Percentiles rank a stretch among this genome's conserved stretches.
These are phyloP conservation scores for Bos taurus DNA, from an alignment of 2,113 vertebrate species.

Conservation along the genomic window ARS-UCD2.0 NC_037340.1:71368001-71368500, in stretches of 20 bases:
- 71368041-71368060: background rate
- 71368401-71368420: conserved; percentile 75
- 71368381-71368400: conserved; percentile 69
- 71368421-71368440: conserved; percentile 7
- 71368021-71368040: background rate
- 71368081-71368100: background rate
- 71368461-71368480: conserved; percentile 50
- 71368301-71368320: conserved; percentile 56
- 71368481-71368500: conserved; percentile 34
- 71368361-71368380: conserved; percentile 69
- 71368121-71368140: conserved; percentile 57
- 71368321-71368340: conserved; percentile 70
- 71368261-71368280: conserved; percentile 34
- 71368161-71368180: conserved; percentile 36
- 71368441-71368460: conserved; percentile 38
- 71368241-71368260: conserved; percentile 44
- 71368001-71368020: background rate
- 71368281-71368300: conserved; percentile 46
- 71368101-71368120: conserved; percentile 18
- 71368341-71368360: conserved; percentile 69
- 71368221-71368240: background rate
- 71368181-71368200: conserved; percentile 60
- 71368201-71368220: background rate
- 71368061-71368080: background rate
- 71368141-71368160: conserved; percentile 6